A percentile compares a stretch with the other conserved stretches of the same genome.
phyloP scores from a whole-genome alignment of 2,113 vertebrate genomes.

The Lepisosteus osseus region DNA sequence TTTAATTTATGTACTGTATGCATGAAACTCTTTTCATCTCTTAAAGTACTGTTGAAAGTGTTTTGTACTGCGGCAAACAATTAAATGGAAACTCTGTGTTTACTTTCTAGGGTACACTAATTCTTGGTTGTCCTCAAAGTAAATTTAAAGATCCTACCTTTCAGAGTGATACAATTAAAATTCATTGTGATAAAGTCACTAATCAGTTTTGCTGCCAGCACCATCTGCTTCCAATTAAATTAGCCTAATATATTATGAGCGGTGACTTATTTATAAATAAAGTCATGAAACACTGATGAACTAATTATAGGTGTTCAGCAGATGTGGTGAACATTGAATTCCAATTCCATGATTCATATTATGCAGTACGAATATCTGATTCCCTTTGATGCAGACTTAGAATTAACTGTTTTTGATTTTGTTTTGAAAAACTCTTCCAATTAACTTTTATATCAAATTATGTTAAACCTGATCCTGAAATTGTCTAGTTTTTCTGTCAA shows the following conservation, averaged over 20 bases:
- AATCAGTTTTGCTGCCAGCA: constrained; percentile 44
- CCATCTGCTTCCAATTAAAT: background rate
- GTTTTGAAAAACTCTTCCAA: background rate
- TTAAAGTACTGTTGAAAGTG: too few relatives aligned
- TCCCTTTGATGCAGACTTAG: background rate
- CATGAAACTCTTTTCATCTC: too few relatives aligned
- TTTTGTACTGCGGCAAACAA: background rate
- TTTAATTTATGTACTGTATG: too few relatives aligned
- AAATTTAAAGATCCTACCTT: background rate
- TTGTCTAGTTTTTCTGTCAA: constrained; percentile 49
- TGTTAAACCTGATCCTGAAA: constrained; percentile 5
- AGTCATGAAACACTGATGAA: background rate
- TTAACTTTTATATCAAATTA: background rate
- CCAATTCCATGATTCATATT: background rate
- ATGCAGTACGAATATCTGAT: background rate
- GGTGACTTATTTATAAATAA: background rate
- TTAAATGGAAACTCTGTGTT: background rate
- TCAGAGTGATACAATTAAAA: background rate
- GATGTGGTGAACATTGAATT: background rate
- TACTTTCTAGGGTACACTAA: background rate
- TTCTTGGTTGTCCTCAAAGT: background rate
- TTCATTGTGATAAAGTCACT: constrained; percentile 24
- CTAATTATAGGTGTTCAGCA: background rate
- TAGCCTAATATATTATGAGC: background rate
- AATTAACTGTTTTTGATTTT: background rate